Percentiles rank a stretch among this genome's conserved stretches.
Evolutionary conservation across 2,113 vertebrate species (phyloP).

Genomic region (Actinemys pallida): DNA sequence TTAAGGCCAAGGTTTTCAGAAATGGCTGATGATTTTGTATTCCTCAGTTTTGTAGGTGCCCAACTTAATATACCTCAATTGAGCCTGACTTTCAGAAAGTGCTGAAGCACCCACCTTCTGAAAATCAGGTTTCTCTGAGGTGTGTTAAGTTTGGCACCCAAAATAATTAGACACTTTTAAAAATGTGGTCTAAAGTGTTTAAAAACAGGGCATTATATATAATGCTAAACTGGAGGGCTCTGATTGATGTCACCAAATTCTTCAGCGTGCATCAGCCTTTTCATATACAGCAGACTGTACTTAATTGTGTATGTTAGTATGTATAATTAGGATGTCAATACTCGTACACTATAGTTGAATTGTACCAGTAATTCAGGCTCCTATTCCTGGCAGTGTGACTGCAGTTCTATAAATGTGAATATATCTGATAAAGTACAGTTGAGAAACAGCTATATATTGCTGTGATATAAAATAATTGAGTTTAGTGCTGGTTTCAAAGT

Average conservation of each 20-base stretch:
- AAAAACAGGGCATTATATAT: not conserved
- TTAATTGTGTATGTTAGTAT: not conserved
- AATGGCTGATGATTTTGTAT: not conserved
- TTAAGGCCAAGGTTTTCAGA: not conserved
- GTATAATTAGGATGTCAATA: not conserved
- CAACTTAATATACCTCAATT: not conserved
- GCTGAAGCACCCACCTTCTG: not conserved
- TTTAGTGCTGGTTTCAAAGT: not conserved
- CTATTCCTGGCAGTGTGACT: not conserved
- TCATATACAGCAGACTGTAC: not conserved
- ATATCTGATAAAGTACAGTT: too few species aligned
- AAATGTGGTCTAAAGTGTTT: not conserved
- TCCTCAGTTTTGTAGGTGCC: fast-evolving
- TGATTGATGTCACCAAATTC: not conserved
- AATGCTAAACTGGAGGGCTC: not conserved
- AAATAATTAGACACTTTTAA: not conserved
- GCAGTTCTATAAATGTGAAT: not conserved
- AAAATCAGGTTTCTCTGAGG: not conserved
- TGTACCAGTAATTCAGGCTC: not conserved
- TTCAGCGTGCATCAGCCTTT: not conserved
- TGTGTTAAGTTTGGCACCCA: fast-evolving
- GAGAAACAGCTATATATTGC: not conserved
- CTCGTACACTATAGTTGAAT: not conserved
- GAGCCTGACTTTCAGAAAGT: not conserved
- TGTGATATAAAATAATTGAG: not conserved